Percentiles rank a stretch among this genome's conserved stretches.
phyloP scores from a whole-genome alignment of 1,140 invertebrate genomes.

The Temnothorax nylanderi region DNA sequence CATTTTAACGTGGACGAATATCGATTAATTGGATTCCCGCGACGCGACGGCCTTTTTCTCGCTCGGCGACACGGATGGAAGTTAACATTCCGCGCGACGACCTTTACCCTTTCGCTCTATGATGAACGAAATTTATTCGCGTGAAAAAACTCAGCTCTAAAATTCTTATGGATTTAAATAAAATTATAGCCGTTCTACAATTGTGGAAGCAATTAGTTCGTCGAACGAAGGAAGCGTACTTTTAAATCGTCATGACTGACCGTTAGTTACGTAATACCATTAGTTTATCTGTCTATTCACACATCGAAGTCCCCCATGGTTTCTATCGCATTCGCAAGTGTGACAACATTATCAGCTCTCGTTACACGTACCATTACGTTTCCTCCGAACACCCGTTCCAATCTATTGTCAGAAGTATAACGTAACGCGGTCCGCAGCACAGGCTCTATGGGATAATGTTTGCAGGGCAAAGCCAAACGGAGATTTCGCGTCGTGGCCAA shows the following conservation, averaged over 20 bases:
- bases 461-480: constrained; percentile 30
- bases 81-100: constrained; percentile 42
- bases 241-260: neutral
- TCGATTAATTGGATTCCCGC: constrained; percentile 54
- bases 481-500: constrained; percentile 14
- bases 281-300: neutral
- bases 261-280: neutral
- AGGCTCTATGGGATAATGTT: constrained; percentile 23
- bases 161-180: neutral
- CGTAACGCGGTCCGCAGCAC: neutral
- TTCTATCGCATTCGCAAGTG: neutral
- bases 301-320: neutral
- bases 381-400: neutral
- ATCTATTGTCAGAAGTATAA: constrained; percentile 50
- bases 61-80: constrained; percentile 10
- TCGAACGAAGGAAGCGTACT: neutral
- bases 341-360: constrained; percentile 22
- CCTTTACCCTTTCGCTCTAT: constrained; percentile 11
- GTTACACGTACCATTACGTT: constrained; percentile 24
- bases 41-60: constrained; percentile 19
- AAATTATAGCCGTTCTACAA: neutral
- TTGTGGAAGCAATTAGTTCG: neutral
- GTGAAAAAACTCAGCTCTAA: neutral
- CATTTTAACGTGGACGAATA: constrained; percentile 60
- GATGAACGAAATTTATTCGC: constrained; percentile 16